Percentiles rank a stretch among this genome's conserved stretches.
Conservation (phyloP, 2,797 vertebrate species). For the Florisuga fusca region DNA sequence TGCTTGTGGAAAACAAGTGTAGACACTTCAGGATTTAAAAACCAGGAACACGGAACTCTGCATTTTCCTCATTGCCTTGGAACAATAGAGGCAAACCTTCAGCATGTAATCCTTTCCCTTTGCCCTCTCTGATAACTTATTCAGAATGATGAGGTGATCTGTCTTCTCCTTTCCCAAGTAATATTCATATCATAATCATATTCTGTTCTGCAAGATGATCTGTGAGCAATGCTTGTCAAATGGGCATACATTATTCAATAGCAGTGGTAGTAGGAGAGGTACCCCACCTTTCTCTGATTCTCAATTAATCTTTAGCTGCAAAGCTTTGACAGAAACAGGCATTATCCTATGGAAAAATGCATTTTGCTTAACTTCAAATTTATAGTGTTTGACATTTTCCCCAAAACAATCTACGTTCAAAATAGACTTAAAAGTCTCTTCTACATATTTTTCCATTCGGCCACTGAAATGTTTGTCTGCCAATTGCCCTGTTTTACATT, state of each 20-base stretch:
- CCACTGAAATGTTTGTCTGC: background rate
- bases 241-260: conserved; percentile 37
- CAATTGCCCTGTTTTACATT: background rate
- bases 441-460: background rate
- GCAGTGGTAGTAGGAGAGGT: background rate
- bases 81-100: background rate
- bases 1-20: background rate
- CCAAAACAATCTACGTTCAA: background rate
- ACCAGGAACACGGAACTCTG: background rate
- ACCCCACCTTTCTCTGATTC: background rate
- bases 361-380: background rate
- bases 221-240: conserved; percentile 36
- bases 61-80: background rate
- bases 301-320: background rate
- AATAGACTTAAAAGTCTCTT: background rate
- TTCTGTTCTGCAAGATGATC: conserved; percentile 40
- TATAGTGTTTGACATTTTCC: background rate
- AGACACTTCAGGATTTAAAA: background rate
- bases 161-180: background rate
- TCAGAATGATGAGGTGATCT: background rate
- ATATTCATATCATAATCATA: background rate
- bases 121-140: conserved; percentile 2
- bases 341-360: background rate
- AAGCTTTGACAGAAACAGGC: background rate
- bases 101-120: background rate